Evolutionary conservation across 2,888 invertebrate genomes (phyloP).

Genomic region (Cinara cedri): DNA sequence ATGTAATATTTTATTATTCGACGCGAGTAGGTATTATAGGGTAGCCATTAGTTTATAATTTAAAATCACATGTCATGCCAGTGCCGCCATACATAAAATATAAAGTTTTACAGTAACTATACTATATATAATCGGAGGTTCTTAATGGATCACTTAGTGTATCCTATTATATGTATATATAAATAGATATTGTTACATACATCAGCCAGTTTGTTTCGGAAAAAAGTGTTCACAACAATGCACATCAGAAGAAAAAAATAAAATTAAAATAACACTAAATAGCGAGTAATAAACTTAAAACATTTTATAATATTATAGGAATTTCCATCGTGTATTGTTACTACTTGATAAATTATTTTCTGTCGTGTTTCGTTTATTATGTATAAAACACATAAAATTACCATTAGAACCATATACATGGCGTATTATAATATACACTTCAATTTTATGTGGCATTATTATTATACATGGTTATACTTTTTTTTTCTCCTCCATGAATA

Average conservation of each 20-base stretch:
- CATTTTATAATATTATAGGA: background rate
- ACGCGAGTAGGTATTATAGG: too few species aligned
- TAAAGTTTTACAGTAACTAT: background rate
- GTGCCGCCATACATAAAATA: background rate
- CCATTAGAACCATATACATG: too few species aligned
- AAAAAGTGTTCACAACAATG: background rate
- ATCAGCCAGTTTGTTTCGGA: background rate
- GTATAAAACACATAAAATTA: background rate
- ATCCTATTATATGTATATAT: background rate
- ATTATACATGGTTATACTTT: background rate
- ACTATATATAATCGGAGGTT: background rate
- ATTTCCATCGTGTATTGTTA: background rate
- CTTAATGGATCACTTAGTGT: constrained; percentile 10
- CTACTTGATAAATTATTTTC: constrained; percentile 6
- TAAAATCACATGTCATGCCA: background rate
- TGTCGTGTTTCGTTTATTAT: background rate
- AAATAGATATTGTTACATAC: background rate
- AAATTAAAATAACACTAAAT: constrained; percentile 16
- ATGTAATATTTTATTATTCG: background rate
- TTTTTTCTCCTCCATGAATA: too few species aligned
- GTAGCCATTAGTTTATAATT: background rate
- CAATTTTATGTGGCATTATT: too few species aligned
- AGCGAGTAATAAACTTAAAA: background rate
- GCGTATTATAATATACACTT: too few species aligned
- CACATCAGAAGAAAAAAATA: background rate